Evolutionary conservation across 2,113 vertebrate species (phyloP).

Genomic region (Brienomyrus longianalis): DNA sequence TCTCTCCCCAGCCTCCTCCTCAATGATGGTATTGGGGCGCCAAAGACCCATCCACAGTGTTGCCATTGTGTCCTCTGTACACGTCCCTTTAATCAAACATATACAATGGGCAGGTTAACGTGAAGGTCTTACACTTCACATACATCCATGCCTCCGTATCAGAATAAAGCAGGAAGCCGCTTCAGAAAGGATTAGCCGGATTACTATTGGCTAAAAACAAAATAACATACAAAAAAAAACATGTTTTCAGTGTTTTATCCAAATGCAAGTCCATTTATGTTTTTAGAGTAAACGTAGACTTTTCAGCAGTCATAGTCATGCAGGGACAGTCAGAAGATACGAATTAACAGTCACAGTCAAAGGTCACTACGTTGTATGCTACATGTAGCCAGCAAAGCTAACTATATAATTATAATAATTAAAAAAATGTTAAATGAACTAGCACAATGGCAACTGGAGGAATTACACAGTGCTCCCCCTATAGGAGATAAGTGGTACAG

Average conservation of each 20-base stretch:
- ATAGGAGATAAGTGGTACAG: not conserved
- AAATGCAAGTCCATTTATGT: not conserved
- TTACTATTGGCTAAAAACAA: conserved; percentile 7
- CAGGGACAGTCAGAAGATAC: not conserved
- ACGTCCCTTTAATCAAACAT: not conserved
- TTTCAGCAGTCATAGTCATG: not conserved
- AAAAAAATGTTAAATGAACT: not conserved
- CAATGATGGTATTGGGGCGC: not conserved
- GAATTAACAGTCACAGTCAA: not conserved
- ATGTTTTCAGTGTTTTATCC: conserved; percentile 29
- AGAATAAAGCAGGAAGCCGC: not conserved
- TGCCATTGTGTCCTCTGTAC: not conserved
- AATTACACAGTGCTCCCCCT: not conserved
- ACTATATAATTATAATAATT: not conserved
- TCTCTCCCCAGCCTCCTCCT: not conserved
- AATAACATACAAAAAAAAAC: conserved; percentile 37
- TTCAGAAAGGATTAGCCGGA: not conserved
- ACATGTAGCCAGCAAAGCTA: not conserved
- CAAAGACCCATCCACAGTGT: not conserved
- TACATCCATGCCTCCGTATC: not conserved
- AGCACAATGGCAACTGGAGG: not conserved
- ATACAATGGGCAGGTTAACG: not conserved
- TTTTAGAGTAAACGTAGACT: not conserved
- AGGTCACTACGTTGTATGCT: not conserved
- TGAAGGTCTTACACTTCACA: not conserved